Base-by-base conservation (phyloP, 2,797 vertebrate genomes). In the Sus cebifrons region DNA sequence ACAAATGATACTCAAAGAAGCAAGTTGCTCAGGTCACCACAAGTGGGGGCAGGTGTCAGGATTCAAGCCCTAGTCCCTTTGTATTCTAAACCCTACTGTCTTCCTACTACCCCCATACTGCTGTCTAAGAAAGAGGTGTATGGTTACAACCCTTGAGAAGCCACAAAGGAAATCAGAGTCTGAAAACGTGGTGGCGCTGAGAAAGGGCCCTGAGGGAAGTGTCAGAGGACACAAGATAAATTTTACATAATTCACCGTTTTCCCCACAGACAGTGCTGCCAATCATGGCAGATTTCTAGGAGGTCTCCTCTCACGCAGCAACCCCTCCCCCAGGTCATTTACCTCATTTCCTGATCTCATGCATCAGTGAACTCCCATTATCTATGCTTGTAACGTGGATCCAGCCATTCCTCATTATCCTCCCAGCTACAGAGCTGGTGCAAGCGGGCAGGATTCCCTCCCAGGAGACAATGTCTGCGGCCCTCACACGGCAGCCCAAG, bases 1-100 rank as follows among this genome's bases (percentile, higher is more conserved):
- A 64, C 12, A 92, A 89, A 44, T 85, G 7, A 49, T 58, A 73
- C n/a, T 74, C 86, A 71, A 21, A 93, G 44, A 91, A 96, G 29
- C 68, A 89, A 78, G 65, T 73, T 78, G 27, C 58, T 29, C n/a
- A 65, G 44, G 75, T 89, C 44, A 90, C 25, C 64, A 15, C 67
- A 86, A 94, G 83, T 32, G 58, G 32, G 14, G 36, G 70, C 20
- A 13, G 11, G 62, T 21, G 52, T 15, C n/a, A 81, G 49, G 15
- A 56, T 44, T 78, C 49, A 68, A 91, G 62, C 8, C 70, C 40
- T 64, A 92, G 16, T n/a, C 29, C n/a, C 62, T 70, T 20, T 58
- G 23, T 70, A 58, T 75, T 67, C 68, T 74, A 77, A 91, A 62
- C 0, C 60, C 65, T 73, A 84, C 49, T 20, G 11, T 75, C 11